These are phyloP conservation scores for Acanthurus lineatus DNA, from an alignment of 2,797 vertebrate genomes.

Conservation along the genomic window DNA sequence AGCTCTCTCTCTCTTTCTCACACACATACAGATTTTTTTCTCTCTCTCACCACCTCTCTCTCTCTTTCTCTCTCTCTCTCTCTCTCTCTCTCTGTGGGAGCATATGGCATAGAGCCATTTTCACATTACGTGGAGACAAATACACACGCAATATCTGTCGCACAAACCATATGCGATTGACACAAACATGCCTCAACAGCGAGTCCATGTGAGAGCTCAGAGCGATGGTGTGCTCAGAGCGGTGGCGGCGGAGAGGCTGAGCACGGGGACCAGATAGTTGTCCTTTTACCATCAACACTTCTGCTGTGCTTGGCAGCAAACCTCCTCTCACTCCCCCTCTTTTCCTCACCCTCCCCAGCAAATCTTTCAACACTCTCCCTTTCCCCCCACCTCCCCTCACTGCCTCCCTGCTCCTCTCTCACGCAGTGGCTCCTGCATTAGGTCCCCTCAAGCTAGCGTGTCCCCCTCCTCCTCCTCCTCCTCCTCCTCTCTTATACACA, in stretches of 20 bases:
- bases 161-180: conserved; percentile 20
- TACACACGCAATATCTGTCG: conserved; percentile 33
- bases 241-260: conserved; percentile 29
- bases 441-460: conserved; percentile 48
- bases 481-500: neutral
- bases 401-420: conserved; percentile 49
- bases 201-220: conserved; percentile 26
- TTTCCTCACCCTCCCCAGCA: conserved; percentile 56
- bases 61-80: neutral
- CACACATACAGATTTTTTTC: conserved; percentile 9
- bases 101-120: conserved; percentile 51
- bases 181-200: conserved; percentile 9
- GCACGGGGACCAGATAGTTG: conserved; percentile 68
- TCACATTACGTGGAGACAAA: conserved; percentile 48
- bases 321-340: conserved; percentile 46
- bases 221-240: conserved; percentile 49
- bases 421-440: conserved; percentile 48
- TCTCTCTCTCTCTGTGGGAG: conserved; percentile 33
- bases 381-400: conserved; percentile 21
- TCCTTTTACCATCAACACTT: conserved; percentile 79
- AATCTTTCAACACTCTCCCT: conserved; percentile 70
- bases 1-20: neutral
- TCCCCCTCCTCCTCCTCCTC: neutral
- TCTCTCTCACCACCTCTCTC: conserved; percentile 22
- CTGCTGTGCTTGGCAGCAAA: conserved; percentile 71